Base-by-base conservation (phyloP, 1,140 invertebrate genomes). In the Anastrepha obliqua region DNA sequence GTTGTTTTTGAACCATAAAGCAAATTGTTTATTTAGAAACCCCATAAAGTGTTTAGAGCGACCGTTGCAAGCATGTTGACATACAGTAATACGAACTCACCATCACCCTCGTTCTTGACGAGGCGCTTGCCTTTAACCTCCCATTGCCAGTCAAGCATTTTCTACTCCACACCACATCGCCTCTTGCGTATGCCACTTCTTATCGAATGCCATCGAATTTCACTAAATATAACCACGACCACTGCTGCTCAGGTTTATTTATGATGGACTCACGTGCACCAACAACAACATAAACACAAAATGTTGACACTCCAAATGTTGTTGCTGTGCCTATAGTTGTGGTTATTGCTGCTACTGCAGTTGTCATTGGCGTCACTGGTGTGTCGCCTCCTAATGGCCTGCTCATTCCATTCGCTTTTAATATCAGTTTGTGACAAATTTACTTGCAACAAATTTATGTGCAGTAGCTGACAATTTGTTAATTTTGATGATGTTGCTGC, bases 1-100 rank as follows among this genome's bases (percentile, higher is more conserved):
- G 74, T 81, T 81, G 47, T 81, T 55, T 81, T 51, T 55, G 74
- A 81, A 81, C n/a, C 74, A 81, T 81, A 81, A 81, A 81, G 51
- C 44, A 55, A 81, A 81, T 20, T 81, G 74, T 81, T 81, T 81
- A 81, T 81, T 81, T 81, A 81, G 20, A 81, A 81, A 81, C 8
- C 74, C n/a, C 74, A 81, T 81, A 81, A 81, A 81, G 74, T 81
- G 74, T 81, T 8, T 42, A 51, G 47, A 9, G 74, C 44, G 42
- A 17, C 17, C 15, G 70, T 55, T 20, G n/a, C 74, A 55, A 81
- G 20, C 74, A 13, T 81, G 47, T 81, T 81, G 74, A 81, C 44
- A 55, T n/a, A 20, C n/a, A 47, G 74, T 81, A 58, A 20, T 51
- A 55, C 13, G 13, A 5, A 62, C 15, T 4, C 60, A 17, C 51